These are phyloP conservation scores for Brachystomella parvula DNA, from an alignment of 1,140 invertebrate genomes.

Conservation along the genomic window DNA sequence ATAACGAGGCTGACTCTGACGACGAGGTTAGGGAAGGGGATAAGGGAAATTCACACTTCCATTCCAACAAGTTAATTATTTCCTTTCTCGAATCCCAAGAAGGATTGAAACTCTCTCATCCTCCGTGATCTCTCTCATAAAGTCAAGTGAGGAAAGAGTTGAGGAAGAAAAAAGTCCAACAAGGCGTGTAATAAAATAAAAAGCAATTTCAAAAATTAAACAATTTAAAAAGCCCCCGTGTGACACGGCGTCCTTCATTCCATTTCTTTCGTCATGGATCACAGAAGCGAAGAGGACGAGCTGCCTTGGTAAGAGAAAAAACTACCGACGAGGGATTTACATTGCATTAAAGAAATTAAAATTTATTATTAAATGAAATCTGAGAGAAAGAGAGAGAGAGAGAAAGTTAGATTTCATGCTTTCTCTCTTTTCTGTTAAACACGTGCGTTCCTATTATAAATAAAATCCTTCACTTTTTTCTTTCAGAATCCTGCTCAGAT, in stretches of 20 bases:
- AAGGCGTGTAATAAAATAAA: not conserved
- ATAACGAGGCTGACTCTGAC: too few species aligned
- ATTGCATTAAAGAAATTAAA: not conserved
- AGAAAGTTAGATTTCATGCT: too few species aligned
- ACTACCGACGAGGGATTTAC: not conserved
- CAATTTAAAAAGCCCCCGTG: not conserved
- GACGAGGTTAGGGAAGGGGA: not conserved
- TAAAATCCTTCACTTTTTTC: slow-evolving; percentile 21
- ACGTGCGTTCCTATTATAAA: not conserved
- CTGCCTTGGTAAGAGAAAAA: too few species aligned
- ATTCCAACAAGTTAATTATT: slow-evolving; percentile 10
- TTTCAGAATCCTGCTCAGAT: slow-evolving; percentile 62
- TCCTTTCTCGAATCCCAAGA: too few species aligned
- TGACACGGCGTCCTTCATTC: not conserved
- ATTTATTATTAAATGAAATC: not conserved
- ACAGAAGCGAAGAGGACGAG: too few species aligned
- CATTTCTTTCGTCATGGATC: not conserved
- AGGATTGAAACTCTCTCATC: not conserved
- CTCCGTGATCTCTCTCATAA: not conserved
- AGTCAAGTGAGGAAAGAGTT: not conserved
- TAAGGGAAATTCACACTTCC: slow-evolving; percentile 1
- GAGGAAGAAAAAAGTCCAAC: not conserved
- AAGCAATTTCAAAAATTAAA: not conserved
- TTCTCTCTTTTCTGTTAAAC: not conserved
- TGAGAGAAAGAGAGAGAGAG: too few species aligned